Evolutionary conservation across 2,797 vertebrate genomes (phyloP), one percentile per base, ranked within the genome.

Genomic region (Jordanella pulchra): DNA sequence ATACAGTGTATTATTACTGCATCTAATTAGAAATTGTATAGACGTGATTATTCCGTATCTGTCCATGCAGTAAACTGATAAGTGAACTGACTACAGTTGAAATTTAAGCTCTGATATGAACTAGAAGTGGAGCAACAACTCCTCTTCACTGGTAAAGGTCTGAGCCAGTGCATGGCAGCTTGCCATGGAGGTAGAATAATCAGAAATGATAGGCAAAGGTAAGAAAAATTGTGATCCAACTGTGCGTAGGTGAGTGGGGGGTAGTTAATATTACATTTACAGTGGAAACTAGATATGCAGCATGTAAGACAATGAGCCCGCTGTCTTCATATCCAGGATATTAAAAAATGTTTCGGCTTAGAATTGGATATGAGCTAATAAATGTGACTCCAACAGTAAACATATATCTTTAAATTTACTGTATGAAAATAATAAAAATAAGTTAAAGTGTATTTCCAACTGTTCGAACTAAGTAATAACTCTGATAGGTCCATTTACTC

Each of bases 251-350:
- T 83, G 85, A 87, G 75, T 74, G 77, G 64, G n/a, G 78, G 81
- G 70, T 55, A 73, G 78, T 73, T 88, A 82, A 87, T 86, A 84
- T 88, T 87, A 84, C 73, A 88, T 81, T 30, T 81, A 67, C 35
- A 25, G 78, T 64, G 56, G 32, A 82, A 79, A 71, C 48, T 28
- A 73, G 77, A 76, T 51, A 67, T 73, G 78, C 69, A 61, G 53
- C 45, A 56, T 72, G 66, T 35, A 72, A 72, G 30, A 77, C 74
- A 84, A 84, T 76, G 67, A 82, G 66, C 60, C 74, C 30, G 51
- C 50, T 73, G 75, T 69, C 69, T 70, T 72, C 61, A 82, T 81
- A 77, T 71, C 48, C 73, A 11, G 23, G 75, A 83, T 79, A 84
- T 78, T 86, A 83, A 83, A 82, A 67, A 15, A 48, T 64, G 74